Evolutionary conservation across 2,797 vertebrate genomes (phyloP).

Genomic region (Acanthiza pusilla): DNA sequence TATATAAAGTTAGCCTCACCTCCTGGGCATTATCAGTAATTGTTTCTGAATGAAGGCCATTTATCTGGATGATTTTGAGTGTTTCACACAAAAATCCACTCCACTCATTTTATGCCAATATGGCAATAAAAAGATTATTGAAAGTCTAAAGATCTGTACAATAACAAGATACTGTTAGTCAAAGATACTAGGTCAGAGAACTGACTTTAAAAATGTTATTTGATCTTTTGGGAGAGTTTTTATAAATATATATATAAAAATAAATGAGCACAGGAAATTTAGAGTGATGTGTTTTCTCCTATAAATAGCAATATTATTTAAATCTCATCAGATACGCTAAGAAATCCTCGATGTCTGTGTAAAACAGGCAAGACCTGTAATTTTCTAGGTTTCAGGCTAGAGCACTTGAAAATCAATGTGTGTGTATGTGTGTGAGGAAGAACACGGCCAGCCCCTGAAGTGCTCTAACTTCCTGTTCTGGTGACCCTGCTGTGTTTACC

Average conservation of each 20-base stretch:
- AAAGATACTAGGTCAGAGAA: background rate
- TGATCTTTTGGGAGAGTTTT: background rate
- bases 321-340: background rate
- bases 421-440: background rate
- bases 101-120: background rate
- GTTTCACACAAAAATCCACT: background rate
- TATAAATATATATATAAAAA: background rate
- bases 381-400: background rate
- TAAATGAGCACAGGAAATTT: background rate
- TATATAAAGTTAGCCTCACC: background rate
- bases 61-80: background rate
- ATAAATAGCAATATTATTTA: background rate
- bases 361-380: background rate
- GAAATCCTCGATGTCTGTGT: background rate
- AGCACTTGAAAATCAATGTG: background rate
- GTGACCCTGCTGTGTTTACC: background rate
- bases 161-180: background rate
- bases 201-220: background rate
- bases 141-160: background rate
- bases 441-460: background rate
- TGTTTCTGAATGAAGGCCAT: background rate
- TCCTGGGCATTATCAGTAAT: background rate
- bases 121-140: background rate
- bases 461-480: background rate
- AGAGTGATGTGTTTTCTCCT: background rate